Percentiles rank a stretch among this genome's conserved stretches.
phyloP scores from a whole-genome alignment of 1,140 invertebrate genomes.

The Drosophila nigromelanica region DNA sequence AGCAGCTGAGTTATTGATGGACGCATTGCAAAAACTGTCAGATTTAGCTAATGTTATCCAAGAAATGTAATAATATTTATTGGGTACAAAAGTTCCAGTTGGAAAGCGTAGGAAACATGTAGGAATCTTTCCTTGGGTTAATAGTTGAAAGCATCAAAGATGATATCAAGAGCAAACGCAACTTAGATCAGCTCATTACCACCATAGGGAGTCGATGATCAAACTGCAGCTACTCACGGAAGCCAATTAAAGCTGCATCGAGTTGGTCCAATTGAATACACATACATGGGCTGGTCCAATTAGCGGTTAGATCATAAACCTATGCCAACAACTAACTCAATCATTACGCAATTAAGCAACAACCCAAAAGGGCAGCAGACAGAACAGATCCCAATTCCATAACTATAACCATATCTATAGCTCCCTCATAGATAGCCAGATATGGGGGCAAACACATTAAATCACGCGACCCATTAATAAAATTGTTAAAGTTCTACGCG shows the following conservation, averaged over 20 bases:
- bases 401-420: conserved; percentile 37
- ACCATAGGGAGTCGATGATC: conserved; percentile 44
- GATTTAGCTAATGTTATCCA: not conserved
- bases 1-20: conserved; percentile 22
- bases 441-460: conserved; percentile 58
- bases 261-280: conserved; percentile 31
- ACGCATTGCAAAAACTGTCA: conserved; percentile 5
- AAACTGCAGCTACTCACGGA: conserved; percentile 29
- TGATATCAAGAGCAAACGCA: conserved; percentile 23
- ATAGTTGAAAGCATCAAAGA: conserved; percentile 33
- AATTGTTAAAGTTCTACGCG: conserved; percentile 60
- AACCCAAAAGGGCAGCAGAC: conserved; percentile 17
- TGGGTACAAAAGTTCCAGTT: not conserved
- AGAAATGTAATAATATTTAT: too few relatives aligned
- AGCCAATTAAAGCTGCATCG: conserved; percentile 37
- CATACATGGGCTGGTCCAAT: conserved; percentile 44
- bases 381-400: conserved; percentile 10
- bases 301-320: conserved; percentile 67
- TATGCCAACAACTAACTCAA: conserved; percentile 65
- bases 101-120: conserved; percentile 43
- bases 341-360: conserved; percentile 73
- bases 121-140: conserved; percentile 19
- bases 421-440: conserved; percentile 17
- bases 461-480: conserved; percentile 79
- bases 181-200: conserved; percentile 48